Base-by-base conservation (phyloP, 2,113 vertebrate genomes). In the Daubentonia madagascariensis region DNA sequence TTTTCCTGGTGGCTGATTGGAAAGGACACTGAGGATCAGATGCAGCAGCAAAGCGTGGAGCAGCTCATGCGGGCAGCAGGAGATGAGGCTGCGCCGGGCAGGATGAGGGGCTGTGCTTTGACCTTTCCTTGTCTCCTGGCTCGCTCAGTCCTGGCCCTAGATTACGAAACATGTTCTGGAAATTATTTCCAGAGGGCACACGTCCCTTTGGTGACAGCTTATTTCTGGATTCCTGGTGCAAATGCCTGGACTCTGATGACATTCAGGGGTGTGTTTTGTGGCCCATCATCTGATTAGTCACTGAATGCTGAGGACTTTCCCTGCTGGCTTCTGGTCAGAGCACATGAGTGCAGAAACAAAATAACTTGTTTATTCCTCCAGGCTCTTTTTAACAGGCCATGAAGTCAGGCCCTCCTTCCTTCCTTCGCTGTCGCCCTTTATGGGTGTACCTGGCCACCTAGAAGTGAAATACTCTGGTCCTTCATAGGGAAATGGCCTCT, bases 261-360 rank as follows among this genome's bases (percentile, higher is more conserved):
- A 98, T n/a, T n/a, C 96, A 97, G 98, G 98, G 98, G 98, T 98
- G 98, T 99, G 98, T 94, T 98, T 98, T 96, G 59, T 76, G 80
- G 95, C 80, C 63, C 85, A 57, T 57, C 97, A 93, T 98, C 98
- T 99, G 98, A 99, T 99, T 98, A 99, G 98, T 98, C 96, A 94
- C 98, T 73, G 92, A 98, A 96, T 98, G 97, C 97, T 87, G 86
- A 98, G 98, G 98, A 98, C 98, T 98, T 92, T 98, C 96, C 98
- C 98, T 79, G 97, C 98, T 96, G 76, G 18, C 75, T 6, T 63
- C 7, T 3, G 40, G 72, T 89, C 89, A 59, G 61, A 97, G 98
- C 98, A 98, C 96, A 92, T 98, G 98, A 99, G 96, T 13, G 6
- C 93, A 50, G 96, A 96, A 93, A 90, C 78, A 96, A 98, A 98